Percentiles rank a stretch among this genome's conserved stretches.
Conservation (phyloP, 2,113 vertebrate genomes). For the Ceyx cyanopectus region DNA sequence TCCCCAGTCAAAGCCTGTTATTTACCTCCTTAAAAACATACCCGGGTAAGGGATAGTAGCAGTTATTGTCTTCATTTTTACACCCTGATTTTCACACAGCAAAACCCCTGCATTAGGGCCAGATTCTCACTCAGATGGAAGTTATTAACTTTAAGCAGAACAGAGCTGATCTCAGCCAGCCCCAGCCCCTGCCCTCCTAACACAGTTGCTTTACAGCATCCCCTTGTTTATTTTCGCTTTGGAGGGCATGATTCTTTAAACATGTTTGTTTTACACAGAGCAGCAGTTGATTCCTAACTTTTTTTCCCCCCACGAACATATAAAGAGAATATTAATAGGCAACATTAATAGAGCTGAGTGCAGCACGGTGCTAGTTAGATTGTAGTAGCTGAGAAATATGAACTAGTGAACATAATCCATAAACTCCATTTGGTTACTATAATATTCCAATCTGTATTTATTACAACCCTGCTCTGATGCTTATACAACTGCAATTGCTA, state of each 20-base stretch:
- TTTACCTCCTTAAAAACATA: not conserved
- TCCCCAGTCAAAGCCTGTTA: not conserved
- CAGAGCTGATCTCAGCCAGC: not conserved
- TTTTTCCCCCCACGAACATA: not conserved
- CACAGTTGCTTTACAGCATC: not conserved
- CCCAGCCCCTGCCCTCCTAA: not conserved
- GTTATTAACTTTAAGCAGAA: slow-evolving; percentile 42
- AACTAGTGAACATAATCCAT: slow-evolving; percentile 64
- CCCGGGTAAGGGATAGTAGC: not conserved
- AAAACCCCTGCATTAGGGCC: not conserved
- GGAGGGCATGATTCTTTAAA: slow-evolving; percentile 60
- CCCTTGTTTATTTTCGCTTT: slow-evolving; percentile 38
- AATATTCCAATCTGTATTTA: slow-evolving; percentile 71
- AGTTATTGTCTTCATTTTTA: not conserved
- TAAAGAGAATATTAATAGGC: slow-evolving; percentile 36
- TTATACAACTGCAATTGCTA: slow-evolving; percentile 73
- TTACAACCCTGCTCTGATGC: slow-evolving; percentile 63
- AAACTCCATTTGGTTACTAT: slow-evolving; percentile 68
- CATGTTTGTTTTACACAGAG: slow-evolving; percentile 30
- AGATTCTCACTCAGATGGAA: slow-evolving; percentile 45
- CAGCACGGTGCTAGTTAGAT: not conserved
- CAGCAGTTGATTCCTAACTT: slow-evolving; percentile 9
- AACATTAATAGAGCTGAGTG: slow-evolving; percentile 41
- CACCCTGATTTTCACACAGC: not conserved
- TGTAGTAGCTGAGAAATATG: slow-evolving; percentile 50